Evolutionary conservation across 1,140 invertebrate species (phyloP).

Genomic region (Trissolcus basalis): DNA sequence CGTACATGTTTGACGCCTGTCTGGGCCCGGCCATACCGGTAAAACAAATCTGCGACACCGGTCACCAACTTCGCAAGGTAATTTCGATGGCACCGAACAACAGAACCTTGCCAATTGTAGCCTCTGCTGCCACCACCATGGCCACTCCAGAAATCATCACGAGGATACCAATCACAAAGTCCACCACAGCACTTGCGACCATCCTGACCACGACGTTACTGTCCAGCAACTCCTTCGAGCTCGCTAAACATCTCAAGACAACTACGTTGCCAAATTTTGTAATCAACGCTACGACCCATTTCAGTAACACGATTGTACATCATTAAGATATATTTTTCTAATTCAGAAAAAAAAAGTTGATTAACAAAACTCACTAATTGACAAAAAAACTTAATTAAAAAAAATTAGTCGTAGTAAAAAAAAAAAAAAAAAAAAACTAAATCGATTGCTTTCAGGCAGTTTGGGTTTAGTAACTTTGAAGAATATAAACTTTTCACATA

Average conservation of each 20-base stretch:
- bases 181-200: conserved; percentile 54
- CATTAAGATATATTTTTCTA: conserved; percentile 50
- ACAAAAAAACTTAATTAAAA: too few relatives aligned
- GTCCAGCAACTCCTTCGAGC: conserved; percentile 54
- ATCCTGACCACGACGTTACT: conserved; percentile 47
- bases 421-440: conserved; percentile 3
- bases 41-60: conserved; percentile 62
- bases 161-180: conserved; percentile 57
- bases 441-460: not conserved
- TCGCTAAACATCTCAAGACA: conserved; percentile 54
- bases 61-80: conserved; percentile 40
- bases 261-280: conserved; percentile 64
- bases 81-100: conserved; percentile 33
- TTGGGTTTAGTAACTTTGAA: too few relatives aligned
- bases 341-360: conserved; percentile 3
- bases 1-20: conserved; percentile 87
- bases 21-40: conserved; percentile 78
- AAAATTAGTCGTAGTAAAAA: too few relatives aligned
- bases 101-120: conserved; percentile 56
- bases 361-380: conserved; percentile 15
- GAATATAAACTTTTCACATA: too few relatives aligned
- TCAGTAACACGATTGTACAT: conserved; percentile 61
- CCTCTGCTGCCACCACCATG: conserved; percentile 57
- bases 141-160: conserved; percentile 59
- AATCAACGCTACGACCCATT: conserved; percentile 63